phyloP scores from a whole-genome alignment of 1,140 invertebrate genomes.

The Drosophila virilis region DNA sequence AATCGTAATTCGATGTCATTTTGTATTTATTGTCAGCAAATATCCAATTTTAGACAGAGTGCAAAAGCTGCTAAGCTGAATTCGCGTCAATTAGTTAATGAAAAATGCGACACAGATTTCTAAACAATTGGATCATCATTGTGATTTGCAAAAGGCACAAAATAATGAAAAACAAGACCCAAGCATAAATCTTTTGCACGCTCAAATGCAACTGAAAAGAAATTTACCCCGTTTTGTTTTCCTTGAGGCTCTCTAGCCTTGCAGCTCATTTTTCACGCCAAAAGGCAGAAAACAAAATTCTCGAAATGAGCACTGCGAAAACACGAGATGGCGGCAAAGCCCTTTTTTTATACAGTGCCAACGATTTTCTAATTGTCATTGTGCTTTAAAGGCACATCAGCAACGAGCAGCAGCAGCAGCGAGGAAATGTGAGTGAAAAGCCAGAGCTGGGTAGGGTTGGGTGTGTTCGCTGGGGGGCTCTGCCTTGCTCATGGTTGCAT shows the following conservation, averaged over 20 bases:
- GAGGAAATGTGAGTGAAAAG: conserved; percentile 6
- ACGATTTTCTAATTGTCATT: conserved; percentile 54
- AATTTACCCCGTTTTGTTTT: conserved; percentile 9
- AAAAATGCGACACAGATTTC: conserved; percentile 13
- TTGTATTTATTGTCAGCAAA: no score
- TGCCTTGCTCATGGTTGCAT: conserved; percentile 36
- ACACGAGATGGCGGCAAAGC: conserved; percentile 16
- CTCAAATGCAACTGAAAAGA: conserved; percentile 48
- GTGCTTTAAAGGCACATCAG: conserved; percentile 38
- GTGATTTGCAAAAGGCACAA: conserved; percentile 6
- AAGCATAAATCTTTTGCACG: conserved; percentile 36
- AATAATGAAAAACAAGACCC: conserved; percentile 32
- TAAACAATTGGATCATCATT: conserved; percentile 26
- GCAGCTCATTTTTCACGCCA: conserved; percentile 48
- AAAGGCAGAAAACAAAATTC: conserved; percentile 17
- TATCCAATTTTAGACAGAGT: no score
- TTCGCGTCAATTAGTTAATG: conserved; percentile 38
- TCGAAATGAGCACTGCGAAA: conserved; percentile 34
- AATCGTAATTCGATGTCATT: no score
- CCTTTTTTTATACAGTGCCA: conserved; percentile 38
- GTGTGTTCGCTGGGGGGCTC: neutral
- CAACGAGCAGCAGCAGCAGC: neutral
- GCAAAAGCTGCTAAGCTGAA: neutral
- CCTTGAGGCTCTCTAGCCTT: conserved; percentile 4
- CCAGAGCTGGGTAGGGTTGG: neutral